Base-by-base conservation (phyloP, 2,888 invertebrate species). In the Coremacera marginata region DNA sequence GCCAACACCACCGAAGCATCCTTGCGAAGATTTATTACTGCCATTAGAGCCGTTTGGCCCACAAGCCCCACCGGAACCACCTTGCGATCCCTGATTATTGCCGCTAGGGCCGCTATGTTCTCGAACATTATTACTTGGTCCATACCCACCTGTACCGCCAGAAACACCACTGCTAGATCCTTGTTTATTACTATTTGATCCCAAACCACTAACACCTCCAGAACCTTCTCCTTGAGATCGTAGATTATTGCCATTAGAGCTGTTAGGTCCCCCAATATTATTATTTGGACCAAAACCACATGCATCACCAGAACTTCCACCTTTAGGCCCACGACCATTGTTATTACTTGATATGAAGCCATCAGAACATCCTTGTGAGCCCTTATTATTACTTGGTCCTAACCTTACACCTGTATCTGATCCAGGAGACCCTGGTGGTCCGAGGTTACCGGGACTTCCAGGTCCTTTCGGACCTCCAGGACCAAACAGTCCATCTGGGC, bases 201-300 rank as follows among this genome's bases (percentile, higher is more conserved):
- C 31, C 3, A 31, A 5, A 4, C 31, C 31, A 31, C 31, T 5
- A 31, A 5, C 5, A 31, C 31, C 31, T 4, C 31, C 31, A 5
- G 5, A 31, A 31, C 31, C 31, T 31, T 5, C 31, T 5, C 81
- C 81, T 25, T 86, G 83, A 11, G 76, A 67, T 78, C 82, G 83
- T 49, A 49, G 9, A 27, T 19, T 3, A 3, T 83, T 88, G 88
- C 62, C 73, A 3, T 80, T 81, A 27, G 74, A 76, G 2, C 80
- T 83, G 34, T 74, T 31, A 80, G n/a, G 73, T 72, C 11, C 78
- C 78, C n/a, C 11, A 22, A 3, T n/a, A 49, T 67, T 51, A 5
- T 65, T 34, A 31, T 31, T 31, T 31, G 31, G 31, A 11, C 81
- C 81, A 3, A 57, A 68, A 7, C 81, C 82, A 52, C 82, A 82